Evolutionary conservation across 2,797 vertebrate genomes (phyloP), one percentile per base, ranked within the genome.

Genomic region (Enteromius mattozi): DNA sequence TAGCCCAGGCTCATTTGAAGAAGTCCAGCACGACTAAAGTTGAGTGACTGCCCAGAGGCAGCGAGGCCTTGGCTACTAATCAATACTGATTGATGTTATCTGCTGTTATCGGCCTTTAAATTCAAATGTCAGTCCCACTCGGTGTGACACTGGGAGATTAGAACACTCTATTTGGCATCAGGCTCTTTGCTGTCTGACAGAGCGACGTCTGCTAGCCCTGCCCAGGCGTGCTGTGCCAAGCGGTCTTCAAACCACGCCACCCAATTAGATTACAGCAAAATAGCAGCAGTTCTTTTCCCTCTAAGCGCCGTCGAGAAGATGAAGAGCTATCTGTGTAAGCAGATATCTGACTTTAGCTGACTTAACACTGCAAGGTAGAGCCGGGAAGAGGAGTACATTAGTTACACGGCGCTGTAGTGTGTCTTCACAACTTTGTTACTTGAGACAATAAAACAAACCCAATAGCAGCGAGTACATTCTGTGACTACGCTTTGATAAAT

Each of bases 21-120:
- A 87, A 88, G 80, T 69, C 51, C 80, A 78, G n/a, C 75, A 72
- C 65, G 86, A 85, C 82, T 14, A 9, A 86, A 88, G 78, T 77
- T 69, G 76, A 74, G 85, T 30, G 78, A 88, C 81, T 63, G 30
- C 51, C 24, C 47, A 85, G 81, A 88, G 87, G 80, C 79, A 80
- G 40, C 51, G 68, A 83, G 80, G 76, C 86, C 78, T 88, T 88
- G 54, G 84, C 86, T 84, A 88, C 86, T 90, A 89, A 94, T 95
- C 91, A 89, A 91, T 91, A 93, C 90, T 87, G 91, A 91, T 92
- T 93, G 90, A 94, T 93, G 89, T 92, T 91, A 93, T 92, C 93
- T 89, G 91, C 93, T 92, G 91, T 91, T 92, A 92, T 92, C 89
- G 77, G 91, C 90, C 92, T 94, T 93, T 91, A 92, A 93, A 93